These are phyloP conservation scores for Boloria euphrosyne DNA, from an alignment of 2,888 invertebrate genomes.

Conservation along the genomic window DNA sequence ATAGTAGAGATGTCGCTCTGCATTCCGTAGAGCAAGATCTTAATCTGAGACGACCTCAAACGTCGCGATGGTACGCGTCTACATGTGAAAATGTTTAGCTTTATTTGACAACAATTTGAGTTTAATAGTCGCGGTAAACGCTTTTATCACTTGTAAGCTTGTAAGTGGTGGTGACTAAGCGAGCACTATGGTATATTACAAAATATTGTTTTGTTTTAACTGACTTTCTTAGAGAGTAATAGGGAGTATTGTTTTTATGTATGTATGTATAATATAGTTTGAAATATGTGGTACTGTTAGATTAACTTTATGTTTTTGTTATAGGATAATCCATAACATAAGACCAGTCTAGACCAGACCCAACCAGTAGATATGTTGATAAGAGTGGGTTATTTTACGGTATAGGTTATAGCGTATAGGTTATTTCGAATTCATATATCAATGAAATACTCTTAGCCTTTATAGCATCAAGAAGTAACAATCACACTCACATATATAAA, in stretches of 20 bases:
- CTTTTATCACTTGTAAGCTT: constrained; percentile 35
- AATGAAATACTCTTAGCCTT: too few relatives aligned
- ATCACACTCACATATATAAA: too few relatives aligned
- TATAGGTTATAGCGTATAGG: too few relatives aligned
- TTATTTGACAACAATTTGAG: constrained; percentile 40
- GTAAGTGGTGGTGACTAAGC: constrained; percentile 22
- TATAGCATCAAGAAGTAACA: too few relatives aligned
- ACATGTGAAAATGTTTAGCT: constrained; percentile 39
- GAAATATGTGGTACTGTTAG: too few relatives aligned
- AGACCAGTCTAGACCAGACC: too few relatives aligned
- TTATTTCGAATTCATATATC: too few relatives aligned
- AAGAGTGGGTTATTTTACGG: too few relatives aligned
- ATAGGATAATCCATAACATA: too few relatives aligned
- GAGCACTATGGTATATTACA: constrained; percentile 12
- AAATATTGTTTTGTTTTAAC: not conserved
- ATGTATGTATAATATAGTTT: too few relatives aligned
- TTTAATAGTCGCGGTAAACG: constrained; percentile 39
- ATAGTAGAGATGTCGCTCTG: constrained; percentile 9
- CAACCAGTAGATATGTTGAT: too few relatives aligned
- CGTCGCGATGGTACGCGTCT: constrained; percentile 32
- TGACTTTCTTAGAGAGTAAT: not conserved
- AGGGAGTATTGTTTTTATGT: not conserved
- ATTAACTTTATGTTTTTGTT: too few relatives aligned
- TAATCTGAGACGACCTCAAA: constrained; percentile 29
- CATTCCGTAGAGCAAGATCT: not conserved